These are phyloP conservation scores for Stictocephala bisonia DNA, from an alignment of 2,888 invertebrate species.

Conservation along the genomic window DNA sequence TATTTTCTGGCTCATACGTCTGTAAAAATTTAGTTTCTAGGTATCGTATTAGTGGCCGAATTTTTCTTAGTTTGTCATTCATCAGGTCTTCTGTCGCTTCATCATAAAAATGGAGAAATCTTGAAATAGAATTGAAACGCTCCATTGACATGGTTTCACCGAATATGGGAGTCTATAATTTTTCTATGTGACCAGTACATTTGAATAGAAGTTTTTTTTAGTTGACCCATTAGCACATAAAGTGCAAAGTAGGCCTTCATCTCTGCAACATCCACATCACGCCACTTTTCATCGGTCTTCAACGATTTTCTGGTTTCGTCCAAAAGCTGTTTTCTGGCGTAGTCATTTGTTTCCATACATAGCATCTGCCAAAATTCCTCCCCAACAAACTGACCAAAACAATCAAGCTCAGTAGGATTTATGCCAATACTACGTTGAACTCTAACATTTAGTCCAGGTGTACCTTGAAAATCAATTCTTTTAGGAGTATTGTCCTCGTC, in stretches of 20 bases:
- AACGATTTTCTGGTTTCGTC: background rate
- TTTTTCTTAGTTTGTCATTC: conserved; percentile 51
- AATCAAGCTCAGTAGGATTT: conserved; percentile 24
- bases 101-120: conserved; percentile 29
- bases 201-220: too few relatives aligned
- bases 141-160: background rate
- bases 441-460: conserved; percentile 22
- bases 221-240: conserved; percentile 9
- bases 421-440: conserved; percentile 14
- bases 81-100: conserved; percentile 16
- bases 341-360: conserved; percentile 23
- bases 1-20: conserved; percentile 54
- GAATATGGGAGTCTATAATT: conserved; percentile 25
- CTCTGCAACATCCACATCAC: background rate
- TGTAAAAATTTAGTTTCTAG: conserved; percentile 28
- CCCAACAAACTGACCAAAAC: conserved; percentile 25
- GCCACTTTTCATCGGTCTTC: conserved; percentile 20
- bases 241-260: conserved; percentile 32
- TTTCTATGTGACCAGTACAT: too few relatives aligned
- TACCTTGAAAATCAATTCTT: conserved; percentile 15
- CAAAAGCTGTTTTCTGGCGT: conserved; percentile 20
- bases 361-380: conserved; percentile 26
- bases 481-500: conserved; percentile 5
- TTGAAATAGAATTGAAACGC: conserved; percentile 14
- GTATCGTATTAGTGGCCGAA: conserved; percentile 41